Evolutionary conservation across 2,113 vertebrate species (phyloP).

Genomic region (Varanus komodoensis): DNA sequence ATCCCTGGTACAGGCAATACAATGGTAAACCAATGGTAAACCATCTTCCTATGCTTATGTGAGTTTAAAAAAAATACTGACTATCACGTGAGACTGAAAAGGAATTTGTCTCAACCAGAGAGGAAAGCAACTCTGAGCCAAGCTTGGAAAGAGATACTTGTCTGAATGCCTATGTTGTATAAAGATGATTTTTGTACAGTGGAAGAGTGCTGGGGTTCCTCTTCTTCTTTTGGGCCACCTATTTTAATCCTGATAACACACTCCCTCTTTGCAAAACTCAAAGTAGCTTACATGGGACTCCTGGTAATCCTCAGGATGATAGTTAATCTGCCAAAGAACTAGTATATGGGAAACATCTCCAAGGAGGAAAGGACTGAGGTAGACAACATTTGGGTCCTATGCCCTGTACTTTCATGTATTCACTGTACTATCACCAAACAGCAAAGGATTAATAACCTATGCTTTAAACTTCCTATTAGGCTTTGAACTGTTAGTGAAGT

Average conservation of each 20-base stretch:
- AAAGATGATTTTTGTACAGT: neutral
- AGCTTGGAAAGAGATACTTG: neutral
- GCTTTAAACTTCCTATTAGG: conserved; percentile 15
- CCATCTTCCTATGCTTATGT: neutral
- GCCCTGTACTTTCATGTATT: too few species aligned
- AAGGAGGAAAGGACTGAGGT: neutral
- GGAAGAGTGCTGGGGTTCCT: neutral
- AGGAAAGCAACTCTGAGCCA: neutral
- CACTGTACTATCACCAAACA: neutral
- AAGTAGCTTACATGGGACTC: neutral
- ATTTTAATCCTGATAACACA: neutral
- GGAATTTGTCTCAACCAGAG: neutral
- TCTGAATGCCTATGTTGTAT: neutral
- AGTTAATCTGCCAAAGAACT: neutral
- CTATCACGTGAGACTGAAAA: neutral
- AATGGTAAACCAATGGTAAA: neutral
- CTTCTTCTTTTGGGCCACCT: neutral
- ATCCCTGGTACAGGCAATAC: neutral
- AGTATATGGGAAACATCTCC: neutral
- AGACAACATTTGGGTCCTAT: neutral
- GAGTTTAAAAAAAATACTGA: neutral
- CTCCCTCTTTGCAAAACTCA: neutral
- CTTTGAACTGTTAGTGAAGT: neutral
- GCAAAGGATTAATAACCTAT: neutral
- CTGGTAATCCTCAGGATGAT: neutral